Evolutionary conservation across 2,888 invertebrate species (phyloP).

Genomic region (Hecatera dysodea): DNA sequence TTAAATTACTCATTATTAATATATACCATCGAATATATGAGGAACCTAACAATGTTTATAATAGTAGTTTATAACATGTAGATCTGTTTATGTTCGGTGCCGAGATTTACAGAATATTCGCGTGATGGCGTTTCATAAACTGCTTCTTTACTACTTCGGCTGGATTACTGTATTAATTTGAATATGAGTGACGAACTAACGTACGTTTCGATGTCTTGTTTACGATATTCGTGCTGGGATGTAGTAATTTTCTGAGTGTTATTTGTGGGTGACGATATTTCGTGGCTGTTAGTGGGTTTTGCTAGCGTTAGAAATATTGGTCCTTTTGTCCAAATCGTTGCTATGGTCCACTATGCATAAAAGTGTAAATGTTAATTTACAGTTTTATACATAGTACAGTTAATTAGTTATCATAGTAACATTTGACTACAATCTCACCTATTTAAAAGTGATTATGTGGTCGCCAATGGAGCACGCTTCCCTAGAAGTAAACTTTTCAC

Average conservation of each 20-base stretch:
- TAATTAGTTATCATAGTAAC: too few species aligned
- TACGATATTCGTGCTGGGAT: constrained; percentile 58
- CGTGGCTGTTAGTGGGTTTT: constrained; percentile 2
- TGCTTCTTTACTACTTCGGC: constrained; percentile 59
- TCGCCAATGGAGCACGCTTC: too few species aligned
- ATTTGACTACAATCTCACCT: too few species aligned
- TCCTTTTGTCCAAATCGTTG: not conserved
- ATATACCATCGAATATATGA: constrained; percentile 47
- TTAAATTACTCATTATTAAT: constrained; percentile 56
- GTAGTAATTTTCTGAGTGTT: constrained; percentile 22
- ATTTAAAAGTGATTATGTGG: too few species aligned
- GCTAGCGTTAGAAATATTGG: constrained; percentile 11
- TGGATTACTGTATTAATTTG: constrained; percentile 67
- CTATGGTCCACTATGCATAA: too few species aligned
- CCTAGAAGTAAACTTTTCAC: not conserved
- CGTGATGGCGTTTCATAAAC: constrained; percentile 65
- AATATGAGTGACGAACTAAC: constrained; percentile 64
- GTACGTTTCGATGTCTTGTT: constrained; percentile 51
- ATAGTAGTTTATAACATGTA: constrained; percentile 54
- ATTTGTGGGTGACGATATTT: constrained; percentile 36
- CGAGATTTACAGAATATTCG: constrained; percentile 64
- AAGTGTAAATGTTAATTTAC: too few species aligned
- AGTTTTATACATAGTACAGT: too few species aligned
- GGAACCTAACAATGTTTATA: constrained; percentile 58
- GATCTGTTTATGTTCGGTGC: constrained; percentile 63